phyloP scores from a whole-genome alignment of 92 coral and sea anemone species.

The Diadumene lineata region DNA sequence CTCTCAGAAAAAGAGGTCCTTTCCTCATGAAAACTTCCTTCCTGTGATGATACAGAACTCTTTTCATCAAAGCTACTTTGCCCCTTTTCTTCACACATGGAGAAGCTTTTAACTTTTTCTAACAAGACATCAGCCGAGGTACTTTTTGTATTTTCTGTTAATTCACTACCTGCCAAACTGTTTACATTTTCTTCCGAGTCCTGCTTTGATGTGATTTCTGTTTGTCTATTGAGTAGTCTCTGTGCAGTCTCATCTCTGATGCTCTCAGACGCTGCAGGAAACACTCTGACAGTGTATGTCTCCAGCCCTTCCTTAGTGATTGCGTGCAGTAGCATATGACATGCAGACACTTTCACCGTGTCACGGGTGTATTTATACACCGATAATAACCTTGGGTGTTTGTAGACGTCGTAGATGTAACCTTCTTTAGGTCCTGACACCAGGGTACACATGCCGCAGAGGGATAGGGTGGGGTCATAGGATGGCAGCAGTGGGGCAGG shows the following conservation, averaged over 20 bases:
- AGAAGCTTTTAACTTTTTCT: not conserved
- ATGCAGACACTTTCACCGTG: slow-evolving; percentile 67
- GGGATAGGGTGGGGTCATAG: slow-evolving; percentile 38
- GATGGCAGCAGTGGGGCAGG: slow-evolving; percentile 51
- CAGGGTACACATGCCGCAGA: slow-evolving; percentile 89
- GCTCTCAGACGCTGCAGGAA: slow-evolving; percentile 81
- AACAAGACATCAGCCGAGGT: too few species aligned
- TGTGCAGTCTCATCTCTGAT: slow-evolving; percentile 36
- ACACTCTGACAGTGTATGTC: slow-evolving; percentile 87
- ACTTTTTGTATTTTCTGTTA: too few species aligned
- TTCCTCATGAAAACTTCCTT: not conserved
- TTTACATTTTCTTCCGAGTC: not conserved
- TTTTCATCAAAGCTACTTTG: not conserved
- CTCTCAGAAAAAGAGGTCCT: slow-evolving; percentile 17
- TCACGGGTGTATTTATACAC: slow-evolving; percentile 78
- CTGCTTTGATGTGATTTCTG: not conserved
- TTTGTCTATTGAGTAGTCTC: slow-evolving; percentile 1
- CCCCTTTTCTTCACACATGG: slow-evolving; percentile 6
- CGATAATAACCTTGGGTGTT: slow-evolving; percentile 59
- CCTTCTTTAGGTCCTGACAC: slow-evolving; percentile 95
- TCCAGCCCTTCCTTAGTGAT: slow-evolving; percentile 82
- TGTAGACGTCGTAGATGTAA: slow-evolving; percentile 74
- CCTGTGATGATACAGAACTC: not conserved
- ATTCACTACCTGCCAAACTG: too few species aligned
- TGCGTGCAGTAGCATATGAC: slow-evolving; percentile 79